Evolutionary conservation across 2,113 vertebrate species (phyloP).

Genomic region (Eidolon helvum): DNA sequence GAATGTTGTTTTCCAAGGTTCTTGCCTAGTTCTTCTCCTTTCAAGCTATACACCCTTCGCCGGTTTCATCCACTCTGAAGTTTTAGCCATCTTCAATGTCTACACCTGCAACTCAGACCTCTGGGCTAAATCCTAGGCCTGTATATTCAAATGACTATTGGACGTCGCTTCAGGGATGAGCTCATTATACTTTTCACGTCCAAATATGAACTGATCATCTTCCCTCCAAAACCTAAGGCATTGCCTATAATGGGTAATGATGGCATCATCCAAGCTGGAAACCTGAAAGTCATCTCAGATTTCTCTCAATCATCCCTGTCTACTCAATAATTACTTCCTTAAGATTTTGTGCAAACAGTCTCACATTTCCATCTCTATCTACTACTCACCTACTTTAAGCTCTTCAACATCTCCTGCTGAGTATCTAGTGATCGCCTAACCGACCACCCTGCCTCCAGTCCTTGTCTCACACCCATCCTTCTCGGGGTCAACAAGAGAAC

Average conservation of each 20-base stretch:
- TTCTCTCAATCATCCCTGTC: not conserved
- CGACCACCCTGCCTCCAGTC: not conserved
- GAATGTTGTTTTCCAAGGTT: not conserved
- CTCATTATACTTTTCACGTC: not conserved
- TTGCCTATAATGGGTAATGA: not conserved
- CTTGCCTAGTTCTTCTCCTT: not conserved
- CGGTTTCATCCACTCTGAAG: not conserved
- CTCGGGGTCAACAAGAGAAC: not conserved
- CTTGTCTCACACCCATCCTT: not conserved
- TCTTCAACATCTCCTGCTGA: not conserved
- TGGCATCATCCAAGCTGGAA: not conserved
- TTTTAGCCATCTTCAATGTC: not conserved
- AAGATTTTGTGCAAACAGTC: not conserved
- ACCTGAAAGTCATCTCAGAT: not conserved
- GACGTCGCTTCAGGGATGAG: not conserved
- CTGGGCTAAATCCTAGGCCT: not conserved
- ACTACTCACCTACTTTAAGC: not conserved
- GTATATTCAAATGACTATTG: not conserved
- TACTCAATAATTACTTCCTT: not conserved
- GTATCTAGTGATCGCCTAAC: not conserved
- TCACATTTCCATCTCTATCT: not conserved
- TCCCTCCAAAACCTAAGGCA: not conserved
- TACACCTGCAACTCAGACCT: not conserved
- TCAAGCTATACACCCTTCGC: accelerated
- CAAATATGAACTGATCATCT: not conserved